A percentile compares a stretch with the other conserved stretches of the same genome.
These are phyloP conservation scores for Trachelus troglodyta DNA, from an alignment of 2,888 invertebrate genomes.

Conservation along the genomic window DNA sequence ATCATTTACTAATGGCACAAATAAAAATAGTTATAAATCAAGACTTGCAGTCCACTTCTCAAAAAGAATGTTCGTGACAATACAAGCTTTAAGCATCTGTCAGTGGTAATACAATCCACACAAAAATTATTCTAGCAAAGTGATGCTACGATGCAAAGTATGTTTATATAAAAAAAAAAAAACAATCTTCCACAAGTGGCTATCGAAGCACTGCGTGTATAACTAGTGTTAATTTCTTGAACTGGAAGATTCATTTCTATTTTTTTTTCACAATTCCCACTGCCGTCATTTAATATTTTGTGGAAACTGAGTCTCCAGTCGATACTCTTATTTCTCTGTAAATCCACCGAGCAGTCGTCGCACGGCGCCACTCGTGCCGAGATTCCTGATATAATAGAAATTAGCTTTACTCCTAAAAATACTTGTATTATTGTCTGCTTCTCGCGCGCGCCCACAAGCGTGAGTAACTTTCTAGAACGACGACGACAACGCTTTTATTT, in stretches of 20 bases:
- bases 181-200: background rate
- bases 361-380: background rate
- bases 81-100: no score
- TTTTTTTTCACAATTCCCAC: background rate
- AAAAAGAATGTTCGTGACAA: background rate
- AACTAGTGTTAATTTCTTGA: background rate
- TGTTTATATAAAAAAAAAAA: background rate
- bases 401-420: background rate
- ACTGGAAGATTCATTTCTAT: background rate
- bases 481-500: slow-evolving; percentile 44
- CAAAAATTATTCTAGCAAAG: background rate
- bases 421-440: background rate
- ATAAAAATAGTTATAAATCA: background rate
- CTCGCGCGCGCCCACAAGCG: background rate
- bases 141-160: background rate
- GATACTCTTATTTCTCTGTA: background rate
- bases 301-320: background rate
- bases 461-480: background rate
- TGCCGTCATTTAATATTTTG: background rate
- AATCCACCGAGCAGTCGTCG: background rate
- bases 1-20: background rate
- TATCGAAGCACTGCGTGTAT: background rate
- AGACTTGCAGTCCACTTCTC: background rate
- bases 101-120: background rate
- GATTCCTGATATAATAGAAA: background rate